Evolutionary conservation across 2,797 vertebrate genomes (phyloP).

Genomic region (Pantherophis alleghaniensis): DNA sequence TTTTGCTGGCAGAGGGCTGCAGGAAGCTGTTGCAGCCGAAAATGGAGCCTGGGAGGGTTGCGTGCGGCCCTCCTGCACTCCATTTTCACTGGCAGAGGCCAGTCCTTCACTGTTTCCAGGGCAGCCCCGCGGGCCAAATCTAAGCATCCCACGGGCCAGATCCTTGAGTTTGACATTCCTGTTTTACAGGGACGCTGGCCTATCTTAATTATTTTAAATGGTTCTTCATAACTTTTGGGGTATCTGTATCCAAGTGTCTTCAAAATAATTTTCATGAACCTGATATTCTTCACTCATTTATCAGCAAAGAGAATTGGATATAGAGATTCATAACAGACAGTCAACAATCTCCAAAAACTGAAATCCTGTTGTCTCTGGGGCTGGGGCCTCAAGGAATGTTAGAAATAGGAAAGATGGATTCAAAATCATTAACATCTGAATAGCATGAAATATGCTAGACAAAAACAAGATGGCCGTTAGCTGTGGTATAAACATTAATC

Average conservation of each 20-base stretch:
- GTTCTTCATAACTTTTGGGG: constrained; percentile 25
- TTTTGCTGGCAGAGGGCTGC: too few relatives aligned
- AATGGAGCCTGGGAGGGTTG: too few relatives aligned
- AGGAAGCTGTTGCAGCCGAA: too few relatives aligned
- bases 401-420: not conserved
- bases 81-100: too few relatives aligned
- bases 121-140: too few relatives aligned
- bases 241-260: constrained; percentile 4
- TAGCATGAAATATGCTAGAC: not conserved
- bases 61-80: too few relatives aligned
- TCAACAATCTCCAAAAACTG: not conserved
- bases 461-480: not conserved
- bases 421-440: not conserved
- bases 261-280: not conserved
- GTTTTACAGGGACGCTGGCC: not conserved
- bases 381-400: not conserved
- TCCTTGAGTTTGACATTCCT: too few relatives aligned
- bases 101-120: too few relatives aligned
- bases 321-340: not conserved
- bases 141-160: too few relatives aligned
- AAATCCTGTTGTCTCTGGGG: not conserved
- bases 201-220: not conserved
- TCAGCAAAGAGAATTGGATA: not conserved
- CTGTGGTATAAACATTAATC: not conserved
- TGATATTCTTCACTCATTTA: not conserved